Base-by-base conservation (phyloP, 2,797 vertebrate genomes). In the Telmatherina bonti region DNA sequence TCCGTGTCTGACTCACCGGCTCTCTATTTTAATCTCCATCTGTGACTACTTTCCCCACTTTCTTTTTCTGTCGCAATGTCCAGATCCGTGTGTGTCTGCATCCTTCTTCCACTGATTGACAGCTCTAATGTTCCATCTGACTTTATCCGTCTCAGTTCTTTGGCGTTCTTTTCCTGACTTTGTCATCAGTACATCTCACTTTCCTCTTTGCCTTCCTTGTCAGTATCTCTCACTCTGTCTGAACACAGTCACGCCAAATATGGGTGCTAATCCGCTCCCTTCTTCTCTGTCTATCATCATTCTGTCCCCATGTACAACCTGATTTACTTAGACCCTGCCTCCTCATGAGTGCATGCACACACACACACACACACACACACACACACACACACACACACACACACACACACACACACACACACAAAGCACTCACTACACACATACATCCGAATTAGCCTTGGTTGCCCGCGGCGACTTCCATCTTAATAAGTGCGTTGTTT, bases 401-500 rank as follows among this genome's bases (percentile, higher is more conserved):
- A 71, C 52, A n/a, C 38, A 58, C 62, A 43, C 36, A 68, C 67
- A 60, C 60, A 29, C 62, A 31, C 30, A 31, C 71, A 59, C 26
- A 6, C 3, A 71, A 75, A 72, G 60, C 27, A 55, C 67, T 72
- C 72, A 58, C 72, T 76, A 66, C 67, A 57, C 35, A 31, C 80
- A 80, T 72, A 80, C 81, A 82, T 86, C 81, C n/a, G 81, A 91
- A 88, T 92, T 89, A 92, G 74, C 77, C 77, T 55, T 3, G 57
- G 71, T 77, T 60, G 88, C 89, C 85, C 1, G 69, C 68, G 67
- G 89, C 79, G 70, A 83, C 89, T 82, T 90, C 89, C 83, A 91
- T 90, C 87, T 91, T 91, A 89, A 92, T 93, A 93, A 92, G 91
- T 92, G 85, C 29, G 82, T 89, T 91, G 91, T 92, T 93, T 93